These are phyloP conservation scores for Passer montanus DNA, from an alignment of 2,113 vertebrate species.

Conservation along the genomic window DNA sequence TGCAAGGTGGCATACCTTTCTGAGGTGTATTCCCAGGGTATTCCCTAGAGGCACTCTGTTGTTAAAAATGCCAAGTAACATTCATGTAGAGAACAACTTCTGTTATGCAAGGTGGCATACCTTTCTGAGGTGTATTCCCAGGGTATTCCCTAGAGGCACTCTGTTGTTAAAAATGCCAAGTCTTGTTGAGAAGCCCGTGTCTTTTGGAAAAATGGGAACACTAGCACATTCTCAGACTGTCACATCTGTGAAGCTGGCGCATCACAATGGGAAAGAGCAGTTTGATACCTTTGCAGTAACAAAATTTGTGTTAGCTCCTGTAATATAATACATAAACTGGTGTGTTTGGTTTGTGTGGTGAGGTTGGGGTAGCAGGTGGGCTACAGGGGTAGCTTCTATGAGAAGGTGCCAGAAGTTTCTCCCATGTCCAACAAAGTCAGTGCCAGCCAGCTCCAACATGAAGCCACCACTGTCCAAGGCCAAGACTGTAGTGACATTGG, in stretches of 20 bases:
- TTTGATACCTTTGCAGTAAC: neutral
- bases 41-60: neutral
- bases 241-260: neutral
- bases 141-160: neutral
- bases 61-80: neutral
- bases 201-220: neutral
- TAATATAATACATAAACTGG: neutral
- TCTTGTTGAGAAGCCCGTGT: neutral
- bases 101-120: neutral
- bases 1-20: neutral
- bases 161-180: neutral
- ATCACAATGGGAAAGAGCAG: neutral
- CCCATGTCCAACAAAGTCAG: neutral
- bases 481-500: neutral
- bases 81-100: neutral
- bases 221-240: neutral
- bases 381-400: neutral
- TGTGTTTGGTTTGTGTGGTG: neutral
- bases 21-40: neutral
- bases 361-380: neutral
- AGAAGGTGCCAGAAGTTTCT: neutral
- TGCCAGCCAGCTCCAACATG: fast-evolving
- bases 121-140: neutral
- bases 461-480: neutral
- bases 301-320: neutral